phyloP scores from a whole-genome alignment of 2,113 vertebrate genomes.

The Speoplatyrhinus poulsoni region DNA sequence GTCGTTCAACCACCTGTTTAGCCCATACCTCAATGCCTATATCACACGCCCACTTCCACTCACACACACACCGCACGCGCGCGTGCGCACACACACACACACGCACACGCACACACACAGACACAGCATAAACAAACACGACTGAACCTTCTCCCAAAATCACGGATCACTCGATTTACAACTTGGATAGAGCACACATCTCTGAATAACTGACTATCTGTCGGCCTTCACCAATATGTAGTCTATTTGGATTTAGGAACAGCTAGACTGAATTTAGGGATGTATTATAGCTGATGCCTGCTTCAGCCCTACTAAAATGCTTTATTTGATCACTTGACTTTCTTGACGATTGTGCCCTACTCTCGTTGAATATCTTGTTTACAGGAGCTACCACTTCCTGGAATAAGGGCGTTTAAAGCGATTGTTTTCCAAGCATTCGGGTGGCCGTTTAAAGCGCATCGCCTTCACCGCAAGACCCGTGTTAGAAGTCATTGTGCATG shows the following conservation, averaged over 20 bases:
- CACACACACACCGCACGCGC: background rate
- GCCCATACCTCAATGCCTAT: slow-evolving; percentile 6
- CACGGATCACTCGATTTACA: no score
- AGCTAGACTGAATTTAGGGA: background rate
- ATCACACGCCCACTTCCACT: slow-evolving; percentile 2
- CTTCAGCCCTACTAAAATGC: background rate
- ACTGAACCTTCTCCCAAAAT: background rate
- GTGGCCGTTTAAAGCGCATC: slow-evolving; percentile 71
- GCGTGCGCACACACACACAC: no score
- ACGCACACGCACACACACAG: no score
- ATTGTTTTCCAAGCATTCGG: slow-evolving; percentile 66
- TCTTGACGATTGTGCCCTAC: background rate
- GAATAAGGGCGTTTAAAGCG: slow-evolving; percentile 70
- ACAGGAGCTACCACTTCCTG: slow-evolving; percentile 82
- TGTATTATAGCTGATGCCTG: background rate
- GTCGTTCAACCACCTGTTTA: slow-evolving; percentile 50
- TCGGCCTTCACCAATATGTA: no score
- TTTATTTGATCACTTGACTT: slow-evolving; percentile 18
- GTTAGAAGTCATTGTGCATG: slow-evolving; percentile 84
- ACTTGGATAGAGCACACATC: no score
- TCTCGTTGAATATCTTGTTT: slow-evolving; percentile 28
- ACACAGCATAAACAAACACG: slow-evolving; percentile 43
- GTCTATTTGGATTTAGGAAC: background rate
- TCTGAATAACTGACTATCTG: no score
- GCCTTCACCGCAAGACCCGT: slow-evolving; percentile 67